Evolutionary conservation across 2,888 invertebrate genomes (phyloP).

Genomic region (Phengaris alcon): DNA sequence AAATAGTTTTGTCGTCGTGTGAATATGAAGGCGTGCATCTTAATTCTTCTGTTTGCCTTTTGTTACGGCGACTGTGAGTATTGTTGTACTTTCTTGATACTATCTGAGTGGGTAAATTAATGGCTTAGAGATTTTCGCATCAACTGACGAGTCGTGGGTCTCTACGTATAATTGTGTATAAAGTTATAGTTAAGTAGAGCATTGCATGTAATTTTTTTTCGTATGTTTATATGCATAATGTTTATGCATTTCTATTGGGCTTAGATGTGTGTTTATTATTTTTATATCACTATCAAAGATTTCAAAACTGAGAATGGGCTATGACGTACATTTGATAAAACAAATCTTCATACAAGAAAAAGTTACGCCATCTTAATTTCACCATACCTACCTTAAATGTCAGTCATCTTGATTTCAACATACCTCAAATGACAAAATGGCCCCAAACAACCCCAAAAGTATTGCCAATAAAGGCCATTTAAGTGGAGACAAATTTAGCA

Average conservation of each 20-base stretch:
- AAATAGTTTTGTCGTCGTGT: conserved; percentile 30
- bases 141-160: conserved; percentile 29
- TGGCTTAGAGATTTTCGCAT: conserved; percentile 37
- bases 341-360: too few relatives aligned
- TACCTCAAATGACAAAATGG: too few relatives aligned
- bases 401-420: too few relatives aligned
- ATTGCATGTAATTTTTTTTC: background rate
- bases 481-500: too few relatives aligned
- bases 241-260: background rate
- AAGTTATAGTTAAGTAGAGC: conserved; percentile 15
- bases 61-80: conserved; percentile 65
- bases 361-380: too few relatives aligned
- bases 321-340: too few relatives aligned
- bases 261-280: conserved; percentile 13
- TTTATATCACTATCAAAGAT: background rate
- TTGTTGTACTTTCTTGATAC: conserved; percentile 40
- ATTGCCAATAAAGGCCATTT: too few relatives aligned
- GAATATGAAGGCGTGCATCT: conserved; percentile 52
- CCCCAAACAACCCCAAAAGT: too few relatives aligned
- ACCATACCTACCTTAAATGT: too few relatives aligned
- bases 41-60: conserved; percentile 56
- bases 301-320: too few relatives aligned
- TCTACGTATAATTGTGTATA: conserved; percentile 7
- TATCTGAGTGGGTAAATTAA: conserved; percentile 39
- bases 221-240: background rate